Evolutionary conservation across 2,888 invertebrate species (phyloP), one percentile per base, ranked within the genome.

Genomic region (Epirrita christyi): DNA sequence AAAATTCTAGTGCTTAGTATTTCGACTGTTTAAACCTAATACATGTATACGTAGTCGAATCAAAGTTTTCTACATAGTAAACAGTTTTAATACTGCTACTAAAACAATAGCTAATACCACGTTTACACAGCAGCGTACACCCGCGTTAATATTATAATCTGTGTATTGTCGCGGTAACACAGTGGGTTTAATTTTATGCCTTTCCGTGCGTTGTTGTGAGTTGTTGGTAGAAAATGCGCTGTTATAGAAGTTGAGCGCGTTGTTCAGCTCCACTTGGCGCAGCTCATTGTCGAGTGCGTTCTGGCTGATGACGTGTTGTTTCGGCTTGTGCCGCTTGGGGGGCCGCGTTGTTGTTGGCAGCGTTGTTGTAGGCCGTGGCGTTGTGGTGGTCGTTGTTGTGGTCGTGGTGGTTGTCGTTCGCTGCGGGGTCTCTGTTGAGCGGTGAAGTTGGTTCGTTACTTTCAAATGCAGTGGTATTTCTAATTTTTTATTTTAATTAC

Each of bases 121-220:
- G 14, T 52, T 45, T 6, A 60, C 45, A 49, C 45, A 13, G 14
- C n/a, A 11, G 11, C 36, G n/a, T n/a, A 14, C 9, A 15, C 28
- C 36, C 4, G 41, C 45, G 42, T 65, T 59, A 6, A 72, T 72
- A 40, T 74, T 77, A 61, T 81, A 87, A 62, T 88, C 80, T 46
- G 85, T 80, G 66, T 83, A 85, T 47, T 81, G 83, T 46, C 86
- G 76, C 3, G 89, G 83, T 13, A 89, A 83, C 9, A 83, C 87
- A 2, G 91, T 89, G 2, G 92, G 90, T n/a, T 88, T 83, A 27
- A 88, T 80, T 76, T 90, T 91, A 70, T 91, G 91, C 43, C 84
- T 73, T 60, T 91, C 90, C 4, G 85, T 83, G 46, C 90, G 77
- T 68, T 90, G 88, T 59, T 81, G 75, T 15, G 82, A 79, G 63